Evolutionary conservation across 2,113 vertebrate genomes (phyloP).

Genomic region (Bothrops jararaca): DNA sequence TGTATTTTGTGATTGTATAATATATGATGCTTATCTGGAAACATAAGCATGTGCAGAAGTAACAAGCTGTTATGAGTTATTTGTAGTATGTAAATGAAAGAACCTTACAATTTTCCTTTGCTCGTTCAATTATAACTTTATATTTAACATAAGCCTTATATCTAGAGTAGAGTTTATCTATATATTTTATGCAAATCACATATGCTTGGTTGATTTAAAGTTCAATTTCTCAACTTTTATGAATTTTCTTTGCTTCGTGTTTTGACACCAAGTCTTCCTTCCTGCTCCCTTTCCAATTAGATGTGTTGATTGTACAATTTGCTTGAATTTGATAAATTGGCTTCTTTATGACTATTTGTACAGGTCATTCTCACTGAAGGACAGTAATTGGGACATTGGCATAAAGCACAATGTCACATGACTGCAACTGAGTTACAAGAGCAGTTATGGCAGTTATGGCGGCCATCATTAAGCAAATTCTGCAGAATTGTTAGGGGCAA

Average conservation of each 20-base stretch:
- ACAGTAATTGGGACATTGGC: background rate
- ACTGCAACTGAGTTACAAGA: background rate
- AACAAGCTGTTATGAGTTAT: background rate
- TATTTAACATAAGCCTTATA: background rate
- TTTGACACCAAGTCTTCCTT: background rate
- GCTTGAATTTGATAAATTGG: background rate
- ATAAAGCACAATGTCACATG: background rate
- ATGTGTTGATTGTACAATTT: background rate
- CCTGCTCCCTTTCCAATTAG: background rate
- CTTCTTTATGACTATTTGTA: background rate
- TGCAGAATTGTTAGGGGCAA: background rate
- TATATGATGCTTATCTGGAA: background rate
- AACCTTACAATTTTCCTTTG: background rate
- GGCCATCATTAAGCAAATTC: background rate
- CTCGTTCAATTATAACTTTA: background rate
- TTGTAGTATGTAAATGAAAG: background rate
- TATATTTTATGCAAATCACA: background rate
- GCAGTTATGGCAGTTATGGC: background rate
- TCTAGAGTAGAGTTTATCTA: background rate
- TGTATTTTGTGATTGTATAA: conserved; percentile 23
- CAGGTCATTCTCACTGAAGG: background rate
- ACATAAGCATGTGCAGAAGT: background rate
- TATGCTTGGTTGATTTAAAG: background rate
- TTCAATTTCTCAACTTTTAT: background rate
- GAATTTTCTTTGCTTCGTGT: background rate